phyloP scores from a whole-genome alignment of 2,113 vertebrate genomes.

The Pagrus major region DNA sequence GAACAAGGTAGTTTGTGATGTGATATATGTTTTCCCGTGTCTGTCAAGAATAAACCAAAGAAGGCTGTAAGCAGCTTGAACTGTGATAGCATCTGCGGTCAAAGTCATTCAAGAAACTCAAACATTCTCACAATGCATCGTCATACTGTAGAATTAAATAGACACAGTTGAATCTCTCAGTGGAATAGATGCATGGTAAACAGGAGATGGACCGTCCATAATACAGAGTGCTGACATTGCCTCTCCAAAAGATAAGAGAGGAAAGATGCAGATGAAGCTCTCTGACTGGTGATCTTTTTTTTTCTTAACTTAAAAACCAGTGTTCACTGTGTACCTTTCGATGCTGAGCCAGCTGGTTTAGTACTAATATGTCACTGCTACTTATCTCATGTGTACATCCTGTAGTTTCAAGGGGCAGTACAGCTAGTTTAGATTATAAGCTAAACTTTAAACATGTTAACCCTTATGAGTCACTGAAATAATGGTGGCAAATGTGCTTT shows the following conservation, averaged over 20 bases:
- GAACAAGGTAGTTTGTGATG: conserved; percentile 11
- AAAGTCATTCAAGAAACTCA: conserved; percentile 19
- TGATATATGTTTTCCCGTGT: not conserved
- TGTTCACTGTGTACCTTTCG: not conserved
- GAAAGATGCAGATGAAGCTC: conserved; percentile 1
- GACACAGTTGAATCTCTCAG: conserved; percentile 27
- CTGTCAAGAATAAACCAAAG: conserved; percentile 8
- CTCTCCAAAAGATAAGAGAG: conserved; percentile 8
- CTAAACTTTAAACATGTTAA: not conserved
- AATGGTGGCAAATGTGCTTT: not conserved
- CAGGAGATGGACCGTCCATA: not conserved
- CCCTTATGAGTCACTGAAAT: not conserved
- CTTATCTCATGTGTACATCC: not conserved
- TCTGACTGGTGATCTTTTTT: not conserved
- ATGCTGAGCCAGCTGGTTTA: not conserved
- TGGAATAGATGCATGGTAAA: conserved; percentile 42
- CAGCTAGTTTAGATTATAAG: not conserved
- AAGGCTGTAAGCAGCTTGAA: not conserved
- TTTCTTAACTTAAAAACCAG: not conserved
- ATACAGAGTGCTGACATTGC: conserved; percentile 6
- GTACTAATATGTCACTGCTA: not conserved
- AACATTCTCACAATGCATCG: conserved; percentile 27
- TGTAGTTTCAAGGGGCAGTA: not conserved
- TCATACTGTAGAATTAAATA: conserved; percentile 24
- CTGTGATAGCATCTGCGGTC: not conserved